A percentile compares a stretch with the other conserved stretches of the same genome.
These are phyloP conservation scores for Lucilia sericata DNA, from an alignment of 1,140 invertebrate genomes.

Conservation along the genomic window DNA sequence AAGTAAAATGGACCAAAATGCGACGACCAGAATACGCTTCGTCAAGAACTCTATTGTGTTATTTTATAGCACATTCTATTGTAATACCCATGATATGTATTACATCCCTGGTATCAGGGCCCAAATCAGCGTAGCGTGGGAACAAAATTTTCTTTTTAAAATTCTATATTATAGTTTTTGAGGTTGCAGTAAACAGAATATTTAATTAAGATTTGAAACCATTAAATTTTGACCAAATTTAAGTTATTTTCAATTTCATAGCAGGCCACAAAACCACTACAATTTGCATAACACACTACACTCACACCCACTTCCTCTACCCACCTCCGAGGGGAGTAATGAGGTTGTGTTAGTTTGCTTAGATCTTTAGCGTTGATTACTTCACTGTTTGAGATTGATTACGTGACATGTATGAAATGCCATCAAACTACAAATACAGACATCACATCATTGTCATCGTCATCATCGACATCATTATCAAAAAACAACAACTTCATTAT, in stretches of 20 bases:
- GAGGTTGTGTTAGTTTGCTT: background rate
- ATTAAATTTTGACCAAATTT: background rate
- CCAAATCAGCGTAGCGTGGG: no score
- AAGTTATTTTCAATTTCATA: background rate
- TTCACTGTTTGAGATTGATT: slow-evolving; percentile 40
- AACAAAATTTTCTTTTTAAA: no score
- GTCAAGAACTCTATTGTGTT: no score
- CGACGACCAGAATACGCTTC: no score
- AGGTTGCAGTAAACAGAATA: no score
- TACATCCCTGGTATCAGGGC: no score
- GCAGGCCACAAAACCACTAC: background rate
- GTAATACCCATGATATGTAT: no score
- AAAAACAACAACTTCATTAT: background rate
- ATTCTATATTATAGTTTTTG: background rate
- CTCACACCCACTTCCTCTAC: background rate
- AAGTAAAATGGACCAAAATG: no score
- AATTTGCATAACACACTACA: background rate
- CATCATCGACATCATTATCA: background rate
- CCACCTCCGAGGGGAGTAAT: background rate
- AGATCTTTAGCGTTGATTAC: background rate
- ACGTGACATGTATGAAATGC: slow-evolving; percentile 33
- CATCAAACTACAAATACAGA: slow-evolving; percentile 35
- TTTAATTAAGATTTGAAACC: no score
- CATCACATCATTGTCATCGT: background rate
- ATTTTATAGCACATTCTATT: no score